phyloP scores from a whole-genome alignment of 2,113 vertebrate species.

The Tragelaphus buxtoni region DNA sequence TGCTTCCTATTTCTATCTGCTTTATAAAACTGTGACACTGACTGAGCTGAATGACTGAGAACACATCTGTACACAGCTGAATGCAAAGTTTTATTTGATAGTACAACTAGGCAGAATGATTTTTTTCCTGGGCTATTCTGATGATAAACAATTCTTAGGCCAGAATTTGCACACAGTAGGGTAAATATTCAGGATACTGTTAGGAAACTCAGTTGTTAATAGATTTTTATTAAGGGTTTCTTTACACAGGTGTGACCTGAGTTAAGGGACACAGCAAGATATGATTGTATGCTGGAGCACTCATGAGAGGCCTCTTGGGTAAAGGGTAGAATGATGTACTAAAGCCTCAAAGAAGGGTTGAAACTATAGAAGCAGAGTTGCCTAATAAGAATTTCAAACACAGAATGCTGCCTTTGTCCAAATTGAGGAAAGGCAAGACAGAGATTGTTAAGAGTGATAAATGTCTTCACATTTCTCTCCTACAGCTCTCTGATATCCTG shows the following conservation, averaged over 20 bases:
- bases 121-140: neutral
- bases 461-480: neutral
- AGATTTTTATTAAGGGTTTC: neutral
- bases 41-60: neutral
- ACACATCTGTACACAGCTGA: neutral
- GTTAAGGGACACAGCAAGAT: neutral
- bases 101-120: neutral
- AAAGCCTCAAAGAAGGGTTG: neutral
- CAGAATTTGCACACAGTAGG: neutral
- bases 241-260: neutral
- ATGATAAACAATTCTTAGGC: neutral
- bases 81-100: neutral
- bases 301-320: neutral
- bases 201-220: neutral
- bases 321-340: neutral
- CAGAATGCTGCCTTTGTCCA: neutral
- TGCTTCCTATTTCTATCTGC: slow-evolving; percentile 31
- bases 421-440: neutral
- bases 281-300: accelerated
- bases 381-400: neutral
- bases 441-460: neutral
- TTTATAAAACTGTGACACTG: slow-evolving; percentile 40
- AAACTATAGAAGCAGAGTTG: neutral
- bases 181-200: neutral
- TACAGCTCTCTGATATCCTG: neutral